phyloP scores from a whole-genome alignment of 1,140 invertebrate genomes.

The Bicyclus anynana region DNA sequence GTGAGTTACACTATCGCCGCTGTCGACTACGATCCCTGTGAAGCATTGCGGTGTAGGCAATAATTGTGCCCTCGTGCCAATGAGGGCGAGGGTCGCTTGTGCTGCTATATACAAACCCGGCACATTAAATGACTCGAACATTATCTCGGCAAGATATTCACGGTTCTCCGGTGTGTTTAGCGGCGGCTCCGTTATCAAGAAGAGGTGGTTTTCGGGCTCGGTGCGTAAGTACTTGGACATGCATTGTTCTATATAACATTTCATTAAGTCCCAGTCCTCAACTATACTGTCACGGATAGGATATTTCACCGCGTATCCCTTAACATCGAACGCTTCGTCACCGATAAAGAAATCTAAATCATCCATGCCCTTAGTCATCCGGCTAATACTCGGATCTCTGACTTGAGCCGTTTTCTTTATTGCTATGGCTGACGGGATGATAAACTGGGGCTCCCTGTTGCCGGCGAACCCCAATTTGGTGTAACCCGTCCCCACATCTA shows the following conservation, averaged over 20 bases:
- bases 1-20: conserved; percentile 99
- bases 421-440: conserved; percentile 98
- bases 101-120: conserved; percentile 99
- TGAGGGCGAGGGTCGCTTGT: conserved; percentile 98
- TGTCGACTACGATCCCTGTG: conserved; percentile 98
- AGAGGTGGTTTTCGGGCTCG: conserved; percentile 99
- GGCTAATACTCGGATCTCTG: conserved; percentile 92
- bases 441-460: conserved; percentile 99
- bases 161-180: conserved; percentile 99
- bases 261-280: conserved; percentile 99
- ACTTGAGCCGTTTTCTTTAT: conserved; percentile 97
- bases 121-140: conserved; percentile 99
- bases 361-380: conserved; percentile 96
- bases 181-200: conserved; percentile 99
- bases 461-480: conserved; percentile 99
- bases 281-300: conserved; percentile 99
- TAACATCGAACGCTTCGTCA: conserved; percentile 97
- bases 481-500: conserved; percentile 99
- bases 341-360: conserved; percentile 99
- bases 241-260: conserved; percentile 98
- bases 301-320: conserved; percentile 98
- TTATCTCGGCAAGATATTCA: conserved; percentile 99
- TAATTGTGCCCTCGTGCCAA: conserved; percentile 98
- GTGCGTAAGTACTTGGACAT: conserved; percentile 99
- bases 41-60: conserved; percentile 92